Base-by-base conservation (phyloP, 2,113 vertebrate species). In the Nanger granti region DNA sequence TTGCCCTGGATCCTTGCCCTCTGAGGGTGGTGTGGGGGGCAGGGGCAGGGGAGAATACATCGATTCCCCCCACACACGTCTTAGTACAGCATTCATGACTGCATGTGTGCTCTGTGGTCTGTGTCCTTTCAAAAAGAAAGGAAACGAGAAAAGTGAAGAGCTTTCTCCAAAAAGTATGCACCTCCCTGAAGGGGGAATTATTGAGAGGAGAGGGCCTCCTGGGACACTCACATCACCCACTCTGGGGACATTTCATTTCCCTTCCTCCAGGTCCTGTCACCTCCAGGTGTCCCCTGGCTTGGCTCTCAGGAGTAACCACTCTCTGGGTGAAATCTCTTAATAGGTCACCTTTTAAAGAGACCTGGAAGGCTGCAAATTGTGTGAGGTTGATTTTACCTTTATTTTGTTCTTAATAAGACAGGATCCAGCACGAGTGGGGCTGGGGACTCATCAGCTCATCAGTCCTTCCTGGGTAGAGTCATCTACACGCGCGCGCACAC, bases 21-120 rank as follows among this genome's bases (percentile, higher is more conserved):
- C 7, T 2, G 64, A 1, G 8, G 3, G 1, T 13, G 4, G 24
- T 3, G 0, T 22, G 3, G 47, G 24, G 34, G 22, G 22, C 2
- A 0, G 12, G 5, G 55, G 20, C 29, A 15, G 62, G 13, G 62
- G 29, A 64, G 18, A 18, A 7, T 8, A 54, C 2, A 60, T 7
- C 59, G 80, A 34, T 9, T 93, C 91, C 62, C 29, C 62, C 31
- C 62, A 0, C 29, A 66, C 62, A 66, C 3, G 0, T 34, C 73
- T 97, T 82, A 49, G 31, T 83, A 28, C 1, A 34, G 44, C 44
- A 14, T 34, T 76, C 47, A 49, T 59, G 69, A 87, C 80, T 91
- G 64, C 44, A 41, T 41, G 69, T 24, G n/a, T 69, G 66, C 8
- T 37, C 57, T 73, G 69, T 73, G 66, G 66, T 37, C 57, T 52